Base-by-base conservation (phyloP, 1,140 invertebrate species). In the Lepidurus couesii region DNA sequence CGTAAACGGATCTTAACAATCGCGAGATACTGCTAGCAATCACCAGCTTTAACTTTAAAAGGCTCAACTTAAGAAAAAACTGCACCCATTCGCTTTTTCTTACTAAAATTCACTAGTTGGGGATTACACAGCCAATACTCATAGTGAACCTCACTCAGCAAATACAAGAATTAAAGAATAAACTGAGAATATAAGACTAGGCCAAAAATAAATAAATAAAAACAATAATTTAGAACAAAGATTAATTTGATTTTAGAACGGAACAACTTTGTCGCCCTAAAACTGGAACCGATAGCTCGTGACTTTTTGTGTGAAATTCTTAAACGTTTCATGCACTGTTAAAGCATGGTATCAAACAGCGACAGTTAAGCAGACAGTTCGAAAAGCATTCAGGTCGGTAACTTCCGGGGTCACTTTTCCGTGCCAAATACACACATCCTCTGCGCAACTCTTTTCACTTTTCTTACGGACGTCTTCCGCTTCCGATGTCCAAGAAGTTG, bases 391-490 rank as follows among this genome's bases (percentile, higher is more conserved):
- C 34, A 34, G 34, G 34, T 4, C 34, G 34, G 34, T 34, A 34
- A 34, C 34, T 34, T 34, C 34, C 34, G 34, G 34, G 53, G 53
- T 65, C 53, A 65, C 53, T 65, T 65, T 65, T 65, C 53, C 53
- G 53, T 65, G 53, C 53, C 53, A 65, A 65, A 65, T 65, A 65
- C 53, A 65, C 53, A 65, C 21, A 34, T 34, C 34, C 53, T 21
- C 53, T 65, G 16, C 16, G 53, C 21, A 65, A 65, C 13, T 65
- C 53, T 65, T 65, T 65, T 65, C 53, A 65, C 53, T 65, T 65
- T 34, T 21, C 53, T 65, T 65, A 65, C 53, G 53, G 53, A 34
- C 53, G 53, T 65, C 53, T 65, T 65, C 53, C 53, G 53, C 53
- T 65, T 65, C 13, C 53, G 53, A 65, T 65, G 53, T 65, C 53